phyloP scores from a whole-genome alignment of 2,113 vertebrate genomes.

The Pungitius pungitius region DNA sequence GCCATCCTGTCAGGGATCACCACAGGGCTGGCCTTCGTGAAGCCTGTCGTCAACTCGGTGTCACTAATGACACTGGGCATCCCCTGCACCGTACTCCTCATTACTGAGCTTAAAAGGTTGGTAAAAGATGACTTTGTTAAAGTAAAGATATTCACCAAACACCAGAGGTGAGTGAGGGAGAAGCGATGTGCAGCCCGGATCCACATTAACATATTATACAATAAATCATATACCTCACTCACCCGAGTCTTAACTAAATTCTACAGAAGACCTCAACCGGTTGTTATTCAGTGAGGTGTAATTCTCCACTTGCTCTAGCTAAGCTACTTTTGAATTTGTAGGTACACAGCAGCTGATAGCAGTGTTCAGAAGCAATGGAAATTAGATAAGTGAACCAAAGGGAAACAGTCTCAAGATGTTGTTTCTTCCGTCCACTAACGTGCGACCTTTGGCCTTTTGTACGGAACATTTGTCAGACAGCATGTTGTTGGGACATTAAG shows the following conservation, averaged over 20 bases:
- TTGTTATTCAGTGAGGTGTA: neutral
- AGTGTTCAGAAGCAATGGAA: neutral
- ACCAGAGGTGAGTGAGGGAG: neutral
- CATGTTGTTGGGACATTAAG: neutral
- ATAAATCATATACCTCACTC: neutral
- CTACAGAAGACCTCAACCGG: too few relatives aligned
- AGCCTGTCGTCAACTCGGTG: slow-evolving; percentile 94
- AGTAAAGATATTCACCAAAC: neutral
- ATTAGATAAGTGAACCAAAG: neutral
- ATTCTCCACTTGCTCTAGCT: neutral
- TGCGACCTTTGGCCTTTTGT: slow-evolving; percentile 51
- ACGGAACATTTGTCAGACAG: slow-evolving; percentile 9
- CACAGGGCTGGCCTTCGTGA: slow-evolving; percentile 93
- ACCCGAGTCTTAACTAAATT: too few relatives aligned
- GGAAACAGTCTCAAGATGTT: neutral
- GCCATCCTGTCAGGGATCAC: slow-evolving; percentile 92
- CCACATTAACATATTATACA: neutral
- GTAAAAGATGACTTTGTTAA: slow-evolving; percentile 1
- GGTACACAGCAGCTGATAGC: neutral
- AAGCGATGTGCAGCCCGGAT: neutral
- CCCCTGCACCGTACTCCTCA: slow-evolving; percentile 90
- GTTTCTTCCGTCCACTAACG: neutral
- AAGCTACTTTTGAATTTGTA: neutral
- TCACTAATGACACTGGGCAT: slow-evolving; percentile 94
- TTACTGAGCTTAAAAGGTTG: slow-evolving; percentile 94